Evolutionary conservation across 2,113 vertebrate species (phyloP).

Genomic region (Dasypus novemcinctus): DNA sequence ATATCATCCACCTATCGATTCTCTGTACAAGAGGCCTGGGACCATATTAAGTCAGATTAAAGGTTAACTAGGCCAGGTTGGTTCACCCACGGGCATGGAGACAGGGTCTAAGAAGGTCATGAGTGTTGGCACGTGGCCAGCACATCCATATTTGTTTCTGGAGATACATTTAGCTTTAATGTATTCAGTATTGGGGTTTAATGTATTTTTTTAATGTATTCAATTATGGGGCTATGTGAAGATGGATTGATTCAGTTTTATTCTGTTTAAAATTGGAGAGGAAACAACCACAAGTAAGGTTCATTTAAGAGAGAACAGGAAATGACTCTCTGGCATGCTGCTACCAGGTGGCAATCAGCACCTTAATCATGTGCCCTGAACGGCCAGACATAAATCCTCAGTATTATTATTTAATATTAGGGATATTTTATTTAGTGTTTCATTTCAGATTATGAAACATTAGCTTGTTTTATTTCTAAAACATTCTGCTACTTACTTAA

Average conservation of each 20-base stretch:
- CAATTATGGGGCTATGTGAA: too few species aligned
- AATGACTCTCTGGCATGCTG: neutral
- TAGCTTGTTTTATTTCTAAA: neutral
- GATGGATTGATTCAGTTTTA: neutral
- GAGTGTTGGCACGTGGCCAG: too few species aligned
- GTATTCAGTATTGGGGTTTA: too few species aligned
- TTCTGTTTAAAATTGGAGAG: neutral
- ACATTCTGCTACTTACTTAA: neutral
- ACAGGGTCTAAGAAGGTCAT: fast-evolving
- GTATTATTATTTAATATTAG: neutral
- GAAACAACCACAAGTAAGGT: neutral
- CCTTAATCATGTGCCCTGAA: neutral
- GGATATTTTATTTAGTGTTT: neutral
- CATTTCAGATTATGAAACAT: neutral
- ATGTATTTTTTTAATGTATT: too few species aligned
- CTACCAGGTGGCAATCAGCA: neutral
- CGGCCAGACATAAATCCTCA: fast-evolving
- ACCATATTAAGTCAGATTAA: too few species aligned
- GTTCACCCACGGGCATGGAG: too few species aligned
- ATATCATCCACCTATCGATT: too few species aligned
- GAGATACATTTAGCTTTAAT: too few species aligned
- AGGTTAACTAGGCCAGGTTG: neutral
- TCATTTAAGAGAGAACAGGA: neutral
- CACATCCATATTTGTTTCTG: too few species aligned
- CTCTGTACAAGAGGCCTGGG: fast-evolving